A percentile compares a stretch with the other conserved stretches of the same genome.
phyloP scores from a whole-genome alignment of 2,888 invertebrate genomes.

The Altica lythri region DNA sequence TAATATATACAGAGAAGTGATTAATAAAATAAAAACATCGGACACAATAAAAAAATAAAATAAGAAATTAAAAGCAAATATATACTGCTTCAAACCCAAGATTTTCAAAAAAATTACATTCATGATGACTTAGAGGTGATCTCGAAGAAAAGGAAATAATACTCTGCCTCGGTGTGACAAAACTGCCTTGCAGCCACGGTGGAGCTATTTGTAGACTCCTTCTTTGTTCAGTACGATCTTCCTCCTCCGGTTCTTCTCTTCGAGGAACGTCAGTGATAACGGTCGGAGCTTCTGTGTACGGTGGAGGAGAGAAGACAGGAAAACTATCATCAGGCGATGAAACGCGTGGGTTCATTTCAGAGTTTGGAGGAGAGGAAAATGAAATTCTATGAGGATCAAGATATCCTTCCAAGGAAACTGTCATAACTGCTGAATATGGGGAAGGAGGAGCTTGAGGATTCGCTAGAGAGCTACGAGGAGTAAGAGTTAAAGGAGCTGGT shows the following conservation, averaged over 20 bases:
- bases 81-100: slow-evolving; percentile 17
- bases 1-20: background rate
- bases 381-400: slow-evolving; percentile 83
- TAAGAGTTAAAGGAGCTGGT: slow-evolving; percentile 57
- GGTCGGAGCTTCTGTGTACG: slow-evolving; percentile 61
- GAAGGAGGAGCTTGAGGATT: slow-evolving; percentile 67
- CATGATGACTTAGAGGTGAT: slow-evolving; percentile 82
- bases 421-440: slow-evolving; percentile 83
- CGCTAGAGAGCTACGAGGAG: slow-evolving; percentile 62
- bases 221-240: slow-evolving; percentile 31
- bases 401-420: slow-evolving; percentile 83
- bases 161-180: slow-evolving; percentile 71
- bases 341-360: slow-evolving; percentile 70
- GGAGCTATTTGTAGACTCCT: slow-evolving; percentile 59
- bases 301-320: slow-evolving; percentile 84
- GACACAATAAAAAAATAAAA: background rate
- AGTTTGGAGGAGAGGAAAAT: slow-evolving; percentile 76
- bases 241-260: slow-evolving; percentile 2
- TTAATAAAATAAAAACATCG: background rate
- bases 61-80: slow-evolving; percentile 19
- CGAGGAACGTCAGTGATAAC: slow-evolving; percentile 31
- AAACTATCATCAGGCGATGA: slow-evolving; percentile 80
- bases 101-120: slow-evolving; percentile 70
- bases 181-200: slow-evolving; percentile 60
- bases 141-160: slow-evolving; percentile 77